Percentiles rank a stretch among this genome's conserved stretches.
Evolutionary conservation across 2,113 vertebrate genomes (phyloP).

Genomic region (Onychostruthus taczanowskii): DNA sequence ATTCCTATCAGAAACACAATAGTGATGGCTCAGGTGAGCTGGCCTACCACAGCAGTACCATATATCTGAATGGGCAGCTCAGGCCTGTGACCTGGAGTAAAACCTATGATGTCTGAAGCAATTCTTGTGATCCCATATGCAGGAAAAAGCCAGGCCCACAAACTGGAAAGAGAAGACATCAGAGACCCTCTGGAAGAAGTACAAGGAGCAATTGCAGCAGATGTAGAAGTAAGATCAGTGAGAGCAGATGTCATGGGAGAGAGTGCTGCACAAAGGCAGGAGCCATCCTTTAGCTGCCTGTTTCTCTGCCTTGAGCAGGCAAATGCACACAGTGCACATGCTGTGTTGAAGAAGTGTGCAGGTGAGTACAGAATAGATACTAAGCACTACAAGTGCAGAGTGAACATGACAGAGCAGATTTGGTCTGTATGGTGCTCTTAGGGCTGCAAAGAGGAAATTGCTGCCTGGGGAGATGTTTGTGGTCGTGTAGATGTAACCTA

Average conservation of each 20-base stretch:
- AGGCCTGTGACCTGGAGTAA: neutral
- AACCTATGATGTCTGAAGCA: neutral
- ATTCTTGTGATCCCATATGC: neutral
- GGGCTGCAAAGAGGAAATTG: neutral
- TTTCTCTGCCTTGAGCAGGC: neutral
- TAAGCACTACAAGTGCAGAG: neutral
- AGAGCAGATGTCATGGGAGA: neutral
- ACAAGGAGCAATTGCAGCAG: neutral
- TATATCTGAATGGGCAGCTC: neutral
- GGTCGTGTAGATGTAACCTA: neutral
- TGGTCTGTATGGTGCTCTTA: neutral
- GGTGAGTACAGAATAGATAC: neutral
- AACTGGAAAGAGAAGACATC: neutral
- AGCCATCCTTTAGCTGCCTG: neutral
- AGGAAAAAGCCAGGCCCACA: neutral
- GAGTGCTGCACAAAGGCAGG: neutral
- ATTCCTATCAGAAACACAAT: neutral
- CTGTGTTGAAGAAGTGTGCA: neutral
- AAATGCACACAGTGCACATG: neutral
- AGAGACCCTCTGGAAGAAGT: neutral
- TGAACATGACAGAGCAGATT: neutral
- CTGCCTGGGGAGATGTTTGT: neutral
- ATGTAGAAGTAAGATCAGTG: neutral
- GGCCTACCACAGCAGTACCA: neutral
- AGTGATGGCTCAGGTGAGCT: neutral